These are phyloP conservation scores for Limnephilus lunatus DNA, from an alignment of 2,888 invertebrate genomes.

Conservation along the genomic window DNA sequence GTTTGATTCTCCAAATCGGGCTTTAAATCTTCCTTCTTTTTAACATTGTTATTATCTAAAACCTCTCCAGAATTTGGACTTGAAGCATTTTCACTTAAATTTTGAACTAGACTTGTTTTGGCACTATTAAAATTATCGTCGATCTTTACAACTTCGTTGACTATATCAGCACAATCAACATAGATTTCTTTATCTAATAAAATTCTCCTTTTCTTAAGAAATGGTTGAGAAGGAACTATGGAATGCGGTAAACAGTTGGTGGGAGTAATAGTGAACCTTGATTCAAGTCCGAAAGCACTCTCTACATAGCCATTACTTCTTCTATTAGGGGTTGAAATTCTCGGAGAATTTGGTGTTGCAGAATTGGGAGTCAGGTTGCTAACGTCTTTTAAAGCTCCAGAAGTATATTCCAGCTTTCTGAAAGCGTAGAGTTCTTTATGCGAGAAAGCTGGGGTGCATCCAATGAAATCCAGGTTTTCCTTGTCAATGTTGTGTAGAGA, in stretches of 20 bases:
- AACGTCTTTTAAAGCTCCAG: constrained; percentile 77
- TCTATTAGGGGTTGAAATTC: constrained; percentile 68
- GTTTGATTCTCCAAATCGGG: neutral
- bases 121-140: neutral
- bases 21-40: neutral
- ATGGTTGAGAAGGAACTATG: constrained; percentile 49
- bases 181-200: constrained; percentile 65
- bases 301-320: constrained; percentile 70
- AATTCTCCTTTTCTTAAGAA: constrained; percentile 63
- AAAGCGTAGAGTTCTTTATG: constrained; percentile 78
- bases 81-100: constrained; percentile 31
- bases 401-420: constrained; percentile 73
- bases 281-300: constrained; percentile 45
- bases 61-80: constrained; percentile 2
- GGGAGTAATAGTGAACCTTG: constrained; percentile 50
- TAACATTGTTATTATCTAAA: constrained; percentile 18
- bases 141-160: constrained; percentile 61
- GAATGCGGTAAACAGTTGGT: constrained; percentile 50
- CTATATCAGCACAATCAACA: constrained; percentile 66
- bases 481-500: constrained; percentile 70
- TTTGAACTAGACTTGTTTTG: constrained; percentile 18
- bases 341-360: constrained; percentile 69
- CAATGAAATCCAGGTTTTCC: constrained; percentile 76
- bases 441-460: constrained; percentile 77
- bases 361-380: constrained; percentile 80